Evolutionary conservation across 1,140 invertebrate species (phyloP).

Genomic region (Euschistus heros): DNA sequence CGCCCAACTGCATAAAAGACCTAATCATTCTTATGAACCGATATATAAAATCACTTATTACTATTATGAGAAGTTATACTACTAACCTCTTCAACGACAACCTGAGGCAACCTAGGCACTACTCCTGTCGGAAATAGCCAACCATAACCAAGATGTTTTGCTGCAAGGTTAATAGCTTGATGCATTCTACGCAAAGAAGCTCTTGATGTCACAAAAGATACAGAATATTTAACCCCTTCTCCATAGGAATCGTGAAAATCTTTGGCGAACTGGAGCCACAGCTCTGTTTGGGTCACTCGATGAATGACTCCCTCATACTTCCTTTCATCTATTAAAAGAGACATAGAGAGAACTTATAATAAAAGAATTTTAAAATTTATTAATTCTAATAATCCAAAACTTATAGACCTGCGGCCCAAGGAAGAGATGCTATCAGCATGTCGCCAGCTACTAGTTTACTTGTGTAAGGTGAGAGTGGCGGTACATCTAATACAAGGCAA

Average conservation of each 20-base stretch:
- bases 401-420: background rate
- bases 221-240: background rate
- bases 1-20: no score
- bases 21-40: no score
- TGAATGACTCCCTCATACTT: constrained; percentile 19
- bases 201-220: constrained; percentile 16
- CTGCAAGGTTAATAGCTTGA: constrained; percentile 18
- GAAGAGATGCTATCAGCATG: constrained; percentile 4
- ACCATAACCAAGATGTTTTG: constrained; percentile 1
- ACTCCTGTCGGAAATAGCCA: constrained; percentile 13
- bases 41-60: no score
- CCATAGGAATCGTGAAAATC: constrained; percentile 16
- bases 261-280: constrained; percentile 20
- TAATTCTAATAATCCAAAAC: background rate
- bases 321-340: background rate
- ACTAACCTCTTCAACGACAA: constrained; percentile 33
- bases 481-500: constrained; percentile 5
- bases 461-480: background rate
- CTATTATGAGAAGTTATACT: no score
- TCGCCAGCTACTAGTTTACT: constrained; percentile 12
- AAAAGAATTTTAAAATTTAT: background rate
- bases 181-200: constrained; percentile 18
- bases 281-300: constrained; percentile 7
- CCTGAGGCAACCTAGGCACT: background rate
- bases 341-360: background rate